Evolutionary conservation across 2,888 invertebrate species (phyloP), one percentile per base, ranked within the genome.

Genomic region (Callimorpha dominula): DNA sequence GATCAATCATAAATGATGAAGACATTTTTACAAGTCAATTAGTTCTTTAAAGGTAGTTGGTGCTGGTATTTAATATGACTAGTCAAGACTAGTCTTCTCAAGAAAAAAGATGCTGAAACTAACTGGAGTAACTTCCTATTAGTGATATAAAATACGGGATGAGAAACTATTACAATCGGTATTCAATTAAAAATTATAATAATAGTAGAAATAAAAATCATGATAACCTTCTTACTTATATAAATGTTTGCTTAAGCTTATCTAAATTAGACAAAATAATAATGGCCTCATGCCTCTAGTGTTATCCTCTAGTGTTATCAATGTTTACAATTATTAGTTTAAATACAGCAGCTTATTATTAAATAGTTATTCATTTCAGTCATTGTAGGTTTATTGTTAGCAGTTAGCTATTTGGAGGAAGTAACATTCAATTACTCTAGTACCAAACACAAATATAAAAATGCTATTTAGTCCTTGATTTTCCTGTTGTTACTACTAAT

Each of bases 241-340:
- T 60, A 60, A 31, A 60, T 60, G 31, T 60, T 60, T 60, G 31
- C 6, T 31, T 60, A 60, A 60, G 31, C 31, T 65, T 52, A 66
- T 52, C 40, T 40, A 52, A 40, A 49, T 60, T 57, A 17, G 17
- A 31, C 46, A 11, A 60, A 60, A 31, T 60, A 60, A 20, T 49
- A 40, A 49, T 5, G 6, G 0, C 2, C 12, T 69, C 49, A 49
- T 8, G 4, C 62, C 50, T 50, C 62, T 63, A 14, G 12, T n/a
- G n/a, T n/a, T n/a, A n/a, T n/a, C n/a, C n/a, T n/a, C n/a, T n/a
- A n/a, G n/a, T 63, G 40, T 50, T 69, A 63, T 69, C 69, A 63
- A 0, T 11, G 0, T 31, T 46, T 46, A 14, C 0, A n/a, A 50
- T 63, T 49, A 46, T 42, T 50, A 40, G 40, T 62, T 49, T 9